A percentile compares a stretch with the other conserved stretches of the same genome.
Conservation (phyloP, 2,888 invertebrate genomes). For the Drosophila infuscata region DNA sequence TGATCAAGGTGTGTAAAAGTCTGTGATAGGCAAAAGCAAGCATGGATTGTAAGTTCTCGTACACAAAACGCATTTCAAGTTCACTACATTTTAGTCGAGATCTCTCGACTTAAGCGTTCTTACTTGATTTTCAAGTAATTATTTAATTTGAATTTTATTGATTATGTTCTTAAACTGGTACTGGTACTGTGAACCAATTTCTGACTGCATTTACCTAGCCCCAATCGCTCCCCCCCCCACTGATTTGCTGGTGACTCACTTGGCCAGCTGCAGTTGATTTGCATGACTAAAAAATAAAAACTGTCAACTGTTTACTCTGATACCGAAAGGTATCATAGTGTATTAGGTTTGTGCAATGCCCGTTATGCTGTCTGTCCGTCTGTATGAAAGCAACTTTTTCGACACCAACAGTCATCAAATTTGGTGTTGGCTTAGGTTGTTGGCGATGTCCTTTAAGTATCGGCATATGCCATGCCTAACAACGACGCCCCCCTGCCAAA, state of each 20-base stretch:
- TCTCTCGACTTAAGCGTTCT: not conserved
- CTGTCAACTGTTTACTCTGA: slow-evolving; percentile 25
- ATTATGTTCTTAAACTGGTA: not conserved
- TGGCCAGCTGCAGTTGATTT: slow-evolving; percentile 37
- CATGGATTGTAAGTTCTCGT: not conserved
- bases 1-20: not conserved
- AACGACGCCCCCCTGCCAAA: no score
- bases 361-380: no score
- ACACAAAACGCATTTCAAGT: not conserved
- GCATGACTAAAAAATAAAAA: slow-evolving; percentile 5
- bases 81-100: not conserved
- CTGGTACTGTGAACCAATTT: not conserved
- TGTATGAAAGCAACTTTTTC: no score
- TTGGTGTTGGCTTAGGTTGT: no score
- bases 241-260: slow-evolving; percentile 1
- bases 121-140: not conserved
- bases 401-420: no score
- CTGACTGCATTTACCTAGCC: not conserved
- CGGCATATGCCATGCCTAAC: no score
- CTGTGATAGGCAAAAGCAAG: not conserved
- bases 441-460: not conserved
- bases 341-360: no score
- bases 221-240: not conserved
- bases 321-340: no score
- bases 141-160: not conserved